Base-by-base conservation (phyloP, 1,140 invertebrate genomes). In the Akabosia matsudoensis region DNA sequence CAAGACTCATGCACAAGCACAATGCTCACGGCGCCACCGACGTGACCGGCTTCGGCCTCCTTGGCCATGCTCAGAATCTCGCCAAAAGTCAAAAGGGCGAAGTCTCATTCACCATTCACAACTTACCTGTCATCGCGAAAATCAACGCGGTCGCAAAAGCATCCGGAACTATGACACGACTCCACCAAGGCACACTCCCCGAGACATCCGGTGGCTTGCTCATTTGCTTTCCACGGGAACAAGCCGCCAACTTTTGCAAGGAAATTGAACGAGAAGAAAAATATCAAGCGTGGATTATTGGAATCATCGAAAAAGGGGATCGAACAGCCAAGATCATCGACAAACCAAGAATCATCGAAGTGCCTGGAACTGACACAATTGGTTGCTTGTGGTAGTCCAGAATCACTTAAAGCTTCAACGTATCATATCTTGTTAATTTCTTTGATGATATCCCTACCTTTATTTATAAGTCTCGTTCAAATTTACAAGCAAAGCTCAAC, bases 201-300 rank as follows among this genome's bases (percentile, higher is more conserved):
- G 93, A 95, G 85, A 95, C 93, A 0, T 94, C 92, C 22, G 85
- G 95, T 26, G 96, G 96, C 71, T 87, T 99, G 52, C 87, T 99
- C 33, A 97, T 99, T 81, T 97, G 96, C 80, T 86, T 99, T 80
- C 95, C 96, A 0, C 86, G 95, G 79, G 95, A 98, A 86, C 92
- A 97, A 86, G 97, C 96, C 1, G 95, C 95, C 37, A 95, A 95
- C 14, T 98, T 97, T 84, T 97, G 96, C 83, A 97, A 97, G 86
- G 97, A 98, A 82, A 97, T 98, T 82, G 95, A 97, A 83, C 97
- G 97, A 84, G 92, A 94, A 83, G 97, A 98, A 87, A 96, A 96
- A 0, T 97, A 97, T 84, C 96, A 97, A 84, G 95, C 97, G 0
- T 99, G 97, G 97, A 99, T 98, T 82, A 97, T 99, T 84, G 97